Evolutionary conservation across 2,888 invertebrate species (phyloP).

Genomic region (Caenorhabditis sulstoni): DNA sequence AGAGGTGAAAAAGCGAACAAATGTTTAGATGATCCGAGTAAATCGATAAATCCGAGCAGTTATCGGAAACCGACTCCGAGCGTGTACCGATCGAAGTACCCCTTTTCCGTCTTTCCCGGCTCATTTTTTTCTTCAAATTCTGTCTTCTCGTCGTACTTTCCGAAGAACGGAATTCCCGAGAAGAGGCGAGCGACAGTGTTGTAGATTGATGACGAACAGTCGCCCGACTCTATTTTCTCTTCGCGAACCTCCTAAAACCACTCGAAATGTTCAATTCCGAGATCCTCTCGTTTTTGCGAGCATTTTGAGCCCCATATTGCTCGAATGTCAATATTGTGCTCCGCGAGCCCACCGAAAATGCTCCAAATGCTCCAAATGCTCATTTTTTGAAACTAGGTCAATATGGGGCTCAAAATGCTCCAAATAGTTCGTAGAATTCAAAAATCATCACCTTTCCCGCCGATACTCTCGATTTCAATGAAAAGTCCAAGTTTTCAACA

Average conservation of each 20-base stretch:
- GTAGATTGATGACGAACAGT: background rate
- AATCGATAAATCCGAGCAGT: too few relatives aligned
- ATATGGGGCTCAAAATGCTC: background rate
- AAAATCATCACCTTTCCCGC: background rate
- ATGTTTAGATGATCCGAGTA: too few relatives aligned
- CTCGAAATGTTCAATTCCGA: background rate
- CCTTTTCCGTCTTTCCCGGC: too few relatives aligned
- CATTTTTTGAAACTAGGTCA: background rate
- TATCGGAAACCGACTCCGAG: too few relatives aligned
- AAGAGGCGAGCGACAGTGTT: background rate
- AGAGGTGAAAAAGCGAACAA: too few relatives aligned
- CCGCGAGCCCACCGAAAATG: background rate
- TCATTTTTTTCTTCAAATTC: background rate
- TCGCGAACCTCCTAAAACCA: background rate
- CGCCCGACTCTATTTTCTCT: background rate
- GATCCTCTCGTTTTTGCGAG: background rate
- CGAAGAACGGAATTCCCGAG: background rate
- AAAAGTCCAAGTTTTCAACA: too few relatives aligned
- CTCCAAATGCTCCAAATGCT: background rate
- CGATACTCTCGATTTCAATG: too few relatives aligned
- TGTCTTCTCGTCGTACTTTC: background rate
- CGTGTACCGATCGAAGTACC: too few relatives aligned
- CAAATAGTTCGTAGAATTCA: background rate
- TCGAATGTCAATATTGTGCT: background rate
- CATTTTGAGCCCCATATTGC: slow-evolving; percentile 12